phyloP scores from a whole-genome alignment of 2,888 invertebrate species.

The Eupithecia inturbata region DNA sequence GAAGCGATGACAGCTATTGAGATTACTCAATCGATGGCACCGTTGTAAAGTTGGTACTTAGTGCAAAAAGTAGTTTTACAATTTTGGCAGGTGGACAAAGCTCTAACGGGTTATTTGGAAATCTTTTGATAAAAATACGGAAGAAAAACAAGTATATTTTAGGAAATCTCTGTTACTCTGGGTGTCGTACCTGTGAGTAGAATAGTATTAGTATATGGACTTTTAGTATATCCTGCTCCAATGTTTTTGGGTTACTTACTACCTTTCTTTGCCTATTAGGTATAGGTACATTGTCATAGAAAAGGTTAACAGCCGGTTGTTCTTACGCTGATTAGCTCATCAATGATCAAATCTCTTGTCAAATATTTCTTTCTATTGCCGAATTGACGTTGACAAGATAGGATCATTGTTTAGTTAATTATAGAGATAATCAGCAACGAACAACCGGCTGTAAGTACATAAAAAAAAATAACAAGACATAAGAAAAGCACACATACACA shows the following conservation, averaged over 20 bases:
- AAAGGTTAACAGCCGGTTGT: background rate
- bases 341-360: background rate
- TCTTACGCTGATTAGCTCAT: background rate
- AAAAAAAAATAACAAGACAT: background rate
- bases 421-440: background rate
- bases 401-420: background rate
- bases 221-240: background rate
- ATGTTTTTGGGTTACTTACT: background rate
- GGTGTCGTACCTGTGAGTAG: background rate
- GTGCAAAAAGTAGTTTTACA: slow-evolving; percentile 50
- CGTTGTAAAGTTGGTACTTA: slow-evolving; percentile 55
- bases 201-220: background rate
- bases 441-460: background rate
- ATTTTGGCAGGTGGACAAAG: slow-evolving; percentile 35
- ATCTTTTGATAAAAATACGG: background rate
- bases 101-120: slow-evolving; percentile 24
- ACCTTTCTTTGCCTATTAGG: background rate
- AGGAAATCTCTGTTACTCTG: background rate
- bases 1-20: slow-evolving; percentile 79
- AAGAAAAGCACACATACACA: background rate
- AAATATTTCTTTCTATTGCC: background rate
- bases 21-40: slow-evolving; percentile 63
- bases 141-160: background rate
- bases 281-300: background rate
- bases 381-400: background rate